Evolutionary conservation across 2,113 vertebrate genomes (phyloP).

Genomic region (Clarias magur): DNA sequence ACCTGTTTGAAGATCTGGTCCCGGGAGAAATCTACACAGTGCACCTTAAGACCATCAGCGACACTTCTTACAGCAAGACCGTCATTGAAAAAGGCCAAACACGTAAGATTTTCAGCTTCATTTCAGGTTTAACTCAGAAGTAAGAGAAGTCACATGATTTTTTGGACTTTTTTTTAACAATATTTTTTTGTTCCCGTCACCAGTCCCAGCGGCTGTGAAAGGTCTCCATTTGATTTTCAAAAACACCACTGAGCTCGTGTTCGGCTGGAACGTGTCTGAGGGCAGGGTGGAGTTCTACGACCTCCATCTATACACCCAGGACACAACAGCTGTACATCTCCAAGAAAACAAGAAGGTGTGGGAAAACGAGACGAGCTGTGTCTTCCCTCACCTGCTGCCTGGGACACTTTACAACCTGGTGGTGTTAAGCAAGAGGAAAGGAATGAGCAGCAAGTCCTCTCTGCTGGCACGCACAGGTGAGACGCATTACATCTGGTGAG

Average conservation of each 20-base stretch:
- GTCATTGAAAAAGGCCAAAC: slow-evolving; percentile 81
- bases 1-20: slow-evolving; percentile 82
- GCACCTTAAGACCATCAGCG: slow-evolving; percentile 81
- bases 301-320: slow-evolving; percentile 79
- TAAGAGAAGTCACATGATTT: not conserved
- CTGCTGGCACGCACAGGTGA: slow-evolving; percentile 81
- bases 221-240: slow-evolving; percentile 77
- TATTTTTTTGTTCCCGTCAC: slow-evolving; percentile 39
- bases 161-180: not conserved
- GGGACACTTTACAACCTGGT: slow-evolving; percentile 82
- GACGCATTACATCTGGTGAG: not conserved
- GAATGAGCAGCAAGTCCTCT: slow-evolving; percentile 77
- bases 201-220: slow-evolving; percentile 83
- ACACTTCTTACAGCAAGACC: slow-evolving; percentile 76
- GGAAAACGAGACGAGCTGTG: not conserved
- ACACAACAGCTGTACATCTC: slow-evolving; percentile 66
- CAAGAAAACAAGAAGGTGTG: slow-evolving; percentile 61
- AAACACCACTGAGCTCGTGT: slow-evolving; percentile 74
- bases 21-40: slow-evolving; percentile 87
- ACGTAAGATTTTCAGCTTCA: slow-evolving; percentile 70
- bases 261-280: slow-evolving; percentile 77
- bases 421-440: slow-evolving; percentile 81
- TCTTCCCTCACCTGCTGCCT: slow-evolving; percentile 61
- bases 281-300: slow-evolving; percentile 80
- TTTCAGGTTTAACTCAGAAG: not conserved